Percentiles rank a stretch among this genome's conserved stretches.
These are phyloP conservation scores for Eutrigla gurnardus DNA, from an alignment of 2,797 vertebrate genomes.

Conservation along the genomic window DNA sequence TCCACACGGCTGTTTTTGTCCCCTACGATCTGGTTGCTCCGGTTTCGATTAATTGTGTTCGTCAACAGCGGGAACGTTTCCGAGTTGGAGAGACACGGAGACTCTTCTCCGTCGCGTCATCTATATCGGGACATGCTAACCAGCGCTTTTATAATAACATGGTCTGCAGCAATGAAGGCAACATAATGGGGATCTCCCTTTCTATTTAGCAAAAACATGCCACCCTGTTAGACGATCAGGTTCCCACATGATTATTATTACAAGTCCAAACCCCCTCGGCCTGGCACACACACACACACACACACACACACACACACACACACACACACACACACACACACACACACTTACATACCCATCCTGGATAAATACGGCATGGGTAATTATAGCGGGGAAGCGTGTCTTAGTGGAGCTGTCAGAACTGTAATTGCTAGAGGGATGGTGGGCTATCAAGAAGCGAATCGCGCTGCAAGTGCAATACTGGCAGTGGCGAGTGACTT, in stretches of 20 bases:
- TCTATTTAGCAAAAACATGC: constrained; percentile 75
- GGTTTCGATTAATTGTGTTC: constrained; percentile 52
- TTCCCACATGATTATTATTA: constrained; percentile 76
- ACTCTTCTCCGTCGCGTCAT: constrained; percentile 6
- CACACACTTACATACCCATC: constrained; percentile 64
- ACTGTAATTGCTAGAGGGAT: constrained; percentile 85
- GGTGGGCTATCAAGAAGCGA: constrained; percentile 82
- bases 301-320: constrained; percentile 51
- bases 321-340: constrained; percentile 43
- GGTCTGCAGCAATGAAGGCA: constrained; percentile 47
- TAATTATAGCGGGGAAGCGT: constrained; percentile 83
- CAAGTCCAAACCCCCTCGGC: constrained; percentile 64
- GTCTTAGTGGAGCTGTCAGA: constrained; percentile 85
- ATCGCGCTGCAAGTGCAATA: constrained; percentile 77
- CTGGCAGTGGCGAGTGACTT: constrained; percentile 73
- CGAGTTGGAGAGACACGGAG: constrained; percentile 2
- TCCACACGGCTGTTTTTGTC: neutral
- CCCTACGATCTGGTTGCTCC: constrained; percentile 35
- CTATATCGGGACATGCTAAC: constrained; percentile 33
- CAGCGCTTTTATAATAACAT: constrained; percentile 46
- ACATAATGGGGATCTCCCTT: constrained; percentile 72
- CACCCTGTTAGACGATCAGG: constrained; percentile 71
- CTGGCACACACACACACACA: constrained; percentile 31
- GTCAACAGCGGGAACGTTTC: constrained; percentile 41
- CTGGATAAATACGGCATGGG: constrained; percentile 82